Evolutionary conservation across 2,113 vertebrate species (phyloP), one percentile per base, ranked within the genome.

Genomic region (Paratilapia polleni): DNA sequence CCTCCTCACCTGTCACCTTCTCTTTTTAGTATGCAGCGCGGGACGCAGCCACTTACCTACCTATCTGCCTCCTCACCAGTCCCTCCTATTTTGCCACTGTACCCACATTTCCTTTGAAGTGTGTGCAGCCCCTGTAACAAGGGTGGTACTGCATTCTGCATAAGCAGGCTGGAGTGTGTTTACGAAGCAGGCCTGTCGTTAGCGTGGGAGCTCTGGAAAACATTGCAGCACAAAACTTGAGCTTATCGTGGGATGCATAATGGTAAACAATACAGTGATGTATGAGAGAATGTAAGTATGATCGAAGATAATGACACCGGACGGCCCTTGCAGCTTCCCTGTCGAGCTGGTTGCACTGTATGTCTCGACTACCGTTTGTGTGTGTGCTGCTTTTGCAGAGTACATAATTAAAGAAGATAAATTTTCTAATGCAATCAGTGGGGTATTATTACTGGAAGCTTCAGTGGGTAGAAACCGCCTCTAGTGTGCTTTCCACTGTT

Each of bases 341-440:
- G 2, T 28, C 4, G 58, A 76, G 85, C 41, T 31, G 14, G 85
- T 59, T 14, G 58, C 75, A 54, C 63, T 58, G 3, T 4, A 2
- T 52, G 62, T 68, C 77, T 78, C 70, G 9, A 20, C 76, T 49
- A 80, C 62, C 6, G 52, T 60, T 63, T 76, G 60, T 36, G 34
- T 15, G 84, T 26, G 28, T 54, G 82, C 86, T 78, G 88, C 83
- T 84, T 77, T 22, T 54, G 84, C 86, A 80, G 66, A 24, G 78
- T 6, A 66, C 76, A 24, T 88, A 90, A 92, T 92, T 94, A 93
- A 90, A 91, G 88, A 91, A 88, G 88, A 90, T 90, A 68, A 6
- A 82, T 92, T 85, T 82, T 83, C 38, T 84, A 89, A 91, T 89
- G 91, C 77, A 88, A 89, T 87, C 92, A 87, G 88, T 34, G 20